phyloP scores from a whole-genome alignment of 1,140 invertebrate species.

The Dreissena rostriformis region DNA sequence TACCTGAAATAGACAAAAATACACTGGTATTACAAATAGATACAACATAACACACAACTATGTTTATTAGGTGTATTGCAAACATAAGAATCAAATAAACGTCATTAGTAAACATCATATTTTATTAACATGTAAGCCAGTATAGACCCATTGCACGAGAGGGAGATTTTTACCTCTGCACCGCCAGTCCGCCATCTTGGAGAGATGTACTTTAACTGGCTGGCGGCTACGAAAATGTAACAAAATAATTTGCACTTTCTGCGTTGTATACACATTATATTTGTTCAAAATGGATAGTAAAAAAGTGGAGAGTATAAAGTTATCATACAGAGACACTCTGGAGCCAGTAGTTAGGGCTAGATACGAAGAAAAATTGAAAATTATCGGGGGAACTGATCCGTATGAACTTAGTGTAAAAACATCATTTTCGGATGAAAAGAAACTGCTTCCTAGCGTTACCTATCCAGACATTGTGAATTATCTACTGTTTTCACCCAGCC shows the following conservation, averaged over 20 bases:
- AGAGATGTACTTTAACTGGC: neutral
- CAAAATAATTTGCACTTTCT: neutral
- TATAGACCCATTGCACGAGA: constrained; percentile 3
- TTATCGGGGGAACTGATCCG: constrained; percentile 27
- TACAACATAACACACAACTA: no score
- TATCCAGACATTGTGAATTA: constrained; percentile 58
- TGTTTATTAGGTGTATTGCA: no score
- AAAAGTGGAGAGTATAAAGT: neutral
- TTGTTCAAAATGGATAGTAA: neutral
- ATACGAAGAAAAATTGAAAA: constrained; percentile 33
- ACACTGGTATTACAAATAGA: no score
- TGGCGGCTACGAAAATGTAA: neutral
- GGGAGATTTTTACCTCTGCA: constrained; percentile 1
- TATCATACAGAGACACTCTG: neutral
- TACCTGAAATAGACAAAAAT: no score
- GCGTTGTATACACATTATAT: neutral
- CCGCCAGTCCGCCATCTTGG: neutral
- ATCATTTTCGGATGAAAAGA: constrained; percentile 1
- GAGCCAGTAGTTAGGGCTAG: constrained; percentile 11
- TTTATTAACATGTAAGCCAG: no score
- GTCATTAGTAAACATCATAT: no score
- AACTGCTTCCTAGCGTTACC: constrained; percentile 4
- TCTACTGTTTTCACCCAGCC: constrained; percentile 51
- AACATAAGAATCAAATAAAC: no score
- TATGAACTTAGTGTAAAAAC: neutral